phyloP scores from a whole-genome alignment of 1,140 invertebrate species.

The Drosophila oshimai region DNA sequence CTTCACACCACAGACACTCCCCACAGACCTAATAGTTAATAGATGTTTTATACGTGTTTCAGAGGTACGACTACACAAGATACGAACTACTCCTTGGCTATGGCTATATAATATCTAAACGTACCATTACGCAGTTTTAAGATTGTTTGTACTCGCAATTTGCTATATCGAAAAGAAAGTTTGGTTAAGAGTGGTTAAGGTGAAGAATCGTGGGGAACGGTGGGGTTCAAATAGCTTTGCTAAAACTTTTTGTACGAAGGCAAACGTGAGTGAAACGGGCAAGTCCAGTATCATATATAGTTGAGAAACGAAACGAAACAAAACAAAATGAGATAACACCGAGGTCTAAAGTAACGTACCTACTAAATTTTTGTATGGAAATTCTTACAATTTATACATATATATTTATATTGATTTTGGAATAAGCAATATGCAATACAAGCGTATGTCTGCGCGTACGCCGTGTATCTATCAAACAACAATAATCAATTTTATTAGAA shows the following conservation, averaged over 20 bases:
- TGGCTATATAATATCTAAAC: conserved; percentile 54
- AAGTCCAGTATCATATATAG: conserved; percentile 73
- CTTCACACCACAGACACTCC: conserved; percentile 19
- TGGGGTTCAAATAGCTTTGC: conserved; percentile 34
- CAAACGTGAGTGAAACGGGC: conserved; percentile 60
- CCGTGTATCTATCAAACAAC: conserved; percentile 74
- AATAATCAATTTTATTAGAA: conserved; percentile 81
- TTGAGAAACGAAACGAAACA: conserved; percentile 29
- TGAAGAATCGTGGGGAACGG: neutral
- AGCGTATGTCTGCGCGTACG: conserved; percentile 51
- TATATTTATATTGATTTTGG: conserved; percentile 82
- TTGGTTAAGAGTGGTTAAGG: neutral
- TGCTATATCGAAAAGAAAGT: conserved; percentile 66
- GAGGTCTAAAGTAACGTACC: conserved; percentile 82
- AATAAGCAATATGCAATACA: conserved; percentile 79
- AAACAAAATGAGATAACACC: conserved; percentile 70
- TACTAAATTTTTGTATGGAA: conserved; percentile 82
- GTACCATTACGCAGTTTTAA: conserved; percentile 77
- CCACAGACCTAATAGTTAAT: conserved; percentile 53
- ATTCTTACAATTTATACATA: conserved; percentile 82
- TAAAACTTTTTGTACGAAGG: conserved; percentile 71
- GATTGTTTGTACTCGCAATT: conserved; percentile 75
- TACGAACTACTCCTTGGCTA: conserved; percentile 59
- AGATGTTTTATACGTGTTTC: conserved; percentile 80
- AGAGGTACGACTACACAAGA: conserved; percentile 64